Conservation (phyloP, 2,888 invertebrate species). For the Xanthorhoe designata region DNA sequence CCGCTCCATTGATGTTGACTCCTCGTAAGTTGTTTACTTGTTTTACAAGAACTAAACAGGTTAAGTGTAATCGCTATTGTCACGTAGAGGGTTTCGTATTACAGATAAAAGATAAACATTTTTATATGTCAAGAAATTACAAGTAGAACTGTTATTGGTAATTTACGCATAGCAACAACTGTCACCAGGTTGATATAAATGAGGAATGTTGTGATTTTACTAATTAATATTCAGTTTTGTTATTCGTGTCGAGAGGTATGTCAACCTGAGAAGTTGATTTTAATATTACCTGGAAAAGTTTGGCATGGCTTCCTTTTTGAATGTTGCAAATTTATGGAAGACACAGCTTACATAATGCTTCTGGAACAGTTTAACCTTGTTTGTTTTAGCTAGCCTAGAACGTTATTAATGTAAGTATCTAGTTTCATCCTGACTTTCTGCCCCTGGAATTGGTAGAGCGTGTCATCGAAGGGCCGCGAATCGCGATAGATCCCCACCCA, state of each 20-base stretch:
- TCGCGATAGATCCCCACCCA: conserved; percentile 1
- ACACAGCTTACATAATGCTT: not conserved
- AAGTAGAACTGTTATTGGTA: conserved; percentile 9
- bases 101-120: conserved; percentile 24
- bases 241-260: not conserved
- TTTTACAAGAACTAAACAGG: conserved; percentile 21
- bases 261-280: not conserved
- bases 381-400: not conserved
- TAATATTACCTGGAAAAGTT: not conserved
- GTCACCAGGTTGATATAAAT: not conserved
- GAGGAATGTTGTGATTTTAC: conserved; percentile 1
- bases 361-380: not conserved
- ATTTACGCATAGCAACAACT: conserved; percentile 12
- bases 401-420: not conserved
- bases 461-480: not conserved
- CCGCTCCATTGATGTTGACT: conserved; percentile 10
- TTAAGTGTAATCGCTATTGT: conserved; percentile 16
- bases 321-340: not conserved
- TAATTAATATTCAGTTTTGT: conserved; percentile 5
- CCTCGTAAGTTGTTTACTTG: conserved; percentile 18
- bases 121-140: conserved; percentile 11
- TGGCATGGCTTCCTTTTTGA: not conserved
- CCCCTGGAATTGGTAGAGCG: not conserved
- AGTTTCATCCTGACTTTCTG: not conserved
- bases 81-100: conserved; percentile 22